Base-by-base conservation (phyloP, 2,113 vertebrate genomes). In the Ramphastos sulfuratus region DNA sequence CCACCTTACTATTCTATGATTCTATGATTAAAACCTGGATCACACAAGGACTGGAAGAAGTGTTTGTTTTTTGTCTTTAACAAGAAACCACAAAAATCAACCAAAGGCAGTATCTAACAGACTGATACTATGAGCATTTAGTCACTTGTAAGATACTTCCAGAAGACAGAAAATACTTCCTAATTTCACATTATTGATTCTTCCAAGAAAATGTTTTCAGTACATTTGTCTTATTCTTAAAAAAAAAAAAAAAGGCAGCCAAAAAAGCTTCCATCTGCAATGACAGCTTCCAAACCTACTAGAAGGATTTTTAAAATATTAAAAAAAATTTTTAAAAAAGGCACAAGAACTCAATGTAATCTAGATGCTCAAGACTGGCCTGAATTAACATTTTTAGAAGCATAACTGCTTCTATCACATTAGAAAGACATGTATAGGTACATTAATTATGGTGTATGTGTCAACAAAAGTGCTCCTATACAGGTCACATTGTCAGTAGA, bases 401-500 rank as follows among this genome's bases (percentile, higher is more conserved):
- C 2, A 37, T 3, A 76, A 42, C 20, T 64, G 14, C 33, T 81
- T 60, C 19, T 70, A 56, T 7, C 18, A 61, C 73, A 4, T 4
- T 28, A 67, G 0, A 69, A 10, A 69, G 7, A 27, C 12, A 37
- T 2, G 4, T 23, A 56, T 16, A 31, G 25, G 30, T 3, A 30
- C 11, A 4, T 1, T 13, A 6, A 31, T 52, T 39, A 82, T 63
- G 30, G 35, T 2, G 77, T 1, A 1, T 16, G 55, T 3, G 12
- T 20, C 30, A 80, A 63, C 12, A 28, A 23, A 58, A 89, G 24
- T 31, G 25, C 5, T 74, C 0, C 0, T 37, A 61, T 2, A n/a
- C 25, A 52, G 25, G 18, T 27, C 24, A 63, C 20, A 78, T 1
- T 67, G 31, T 54, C 59, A 82, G 54, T 12, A 78, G 9, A 90